Conservation (phyloP, 2,113 vertebrate genomes). For the Myotis brandtii region DNA sequence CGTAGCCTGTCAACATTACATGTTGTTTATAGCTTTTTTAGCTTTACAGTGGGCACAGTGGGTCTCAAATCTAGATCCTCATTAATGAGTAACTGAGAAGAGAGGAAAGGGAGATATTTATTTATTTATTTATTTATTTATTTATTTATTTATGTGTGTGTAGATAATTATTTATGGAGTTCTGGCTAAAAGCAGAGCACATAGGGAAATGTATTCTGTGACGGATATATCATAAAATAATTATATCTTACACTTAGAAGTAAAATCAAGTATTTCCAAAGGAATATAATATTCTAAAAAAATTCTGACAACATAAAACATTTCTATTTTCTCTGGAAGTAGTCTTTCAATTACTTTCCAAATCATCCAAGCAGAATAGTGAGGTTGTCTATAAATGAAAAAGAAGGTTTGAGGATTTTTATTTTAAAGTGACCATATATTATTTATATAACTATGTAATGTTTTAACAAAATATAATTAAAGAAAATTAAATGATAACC, state of each 20-base stretch:
- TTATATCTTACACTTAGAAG: background rate
- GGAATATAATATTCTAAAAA: background rate
- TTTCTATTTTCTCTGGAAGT: background rate
- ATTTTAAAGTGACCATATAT: background rate
- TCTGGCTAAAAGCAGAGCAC: background rate
- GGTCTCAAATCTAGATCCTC: background rate
- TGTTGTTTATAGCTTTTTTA: background rate
- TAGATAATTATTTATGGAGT: background rate
- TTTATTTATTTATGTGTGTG: too few relatives aligned
- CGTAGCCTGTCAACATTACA: background rate
- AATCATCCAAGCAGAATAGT: background rate
- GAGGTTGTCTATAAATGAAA: background rate
- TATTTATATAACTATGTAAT: background rate
- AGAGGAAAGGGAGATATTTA: background rate
- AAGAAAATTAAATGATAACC: background rate
- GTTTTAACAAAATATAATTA: constrained; percentile 38
- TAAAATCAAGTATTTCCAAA: constrained; percentile 41
- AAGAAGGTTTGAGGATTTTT: background rate
- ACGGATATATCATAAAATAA: background rate
- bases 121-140: background rate
- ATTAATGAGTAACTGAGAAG: background rate
- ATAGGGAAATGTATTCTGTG: background rate
- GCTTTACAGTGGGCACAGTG: background rate
- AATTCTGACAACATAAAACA: background rate
- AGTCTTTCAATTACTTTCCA: background rate